Percentiles rank a stretch among this genome's conserved stretches.
Conservation (phyloP, 2,888 invertebrate species). For the Nemotelus pantherinus region DNA sequence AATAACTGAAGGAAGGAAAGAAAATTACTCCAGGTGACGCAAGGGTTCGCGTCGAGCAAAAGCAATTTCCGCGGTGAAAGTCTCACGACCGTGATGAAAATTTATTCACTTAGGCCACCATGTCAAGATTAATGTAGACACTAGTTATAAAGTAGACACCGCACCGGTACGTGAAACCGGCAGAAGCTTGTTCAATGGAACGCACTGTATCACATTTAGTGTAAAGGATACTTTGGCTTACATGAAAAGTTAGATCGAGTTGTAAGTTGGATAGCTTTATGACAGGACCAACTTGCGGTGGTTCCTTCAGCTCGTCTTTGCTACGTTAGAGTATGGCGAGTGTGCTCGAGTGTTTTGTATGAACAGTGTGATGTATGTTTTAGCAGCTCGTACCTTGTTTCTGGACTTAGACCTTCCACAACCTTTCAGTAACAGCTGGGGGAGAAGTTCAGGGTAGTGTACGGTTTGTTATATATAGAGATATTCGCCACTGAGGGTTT, state of each 20-base stretch:
- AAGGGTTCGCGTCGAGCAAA: not conserved
- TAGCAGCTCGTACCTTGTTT: not conserved
- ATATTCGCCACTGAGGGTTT: not conserved
- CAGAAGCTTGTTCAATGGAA: not conserved
- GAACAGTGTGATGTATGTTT: not conserved
- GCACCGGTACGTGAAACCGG: not conserved
- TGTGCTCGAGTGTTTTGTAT: not conserved
- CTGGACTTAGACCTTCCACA: not conserved
- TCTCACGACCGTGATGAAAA: slow-evolving; percentile 15
- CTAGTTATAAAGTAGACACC: not conserved
- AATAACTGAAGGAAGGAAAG: too few relatives aligned
- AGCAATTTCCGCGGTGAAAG: not conserved
- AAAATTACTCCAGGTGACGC: too few relatives aligned
- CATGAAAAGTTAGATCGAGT: not conserved
- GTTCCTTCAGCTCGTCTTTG: not conserved
- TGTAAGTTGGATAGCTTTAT: slow-evolving; percentile 14
- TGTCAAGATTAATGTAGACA: slow-evolving; percentile 16
- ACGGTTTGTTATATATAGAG: not conserved
- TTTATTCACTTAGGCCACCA: slow-evolving; percentile 12
- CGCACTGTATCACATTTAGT: slow-evolving; percentile 6
- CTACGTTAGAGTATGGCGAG: not conserved
- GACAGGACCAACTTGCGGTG: not conserved
- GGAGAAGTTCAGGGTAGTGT: not conserved
- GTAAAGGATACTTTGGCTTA: slow-evolving; percentile 23
- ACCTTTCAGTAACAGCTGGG: not conserved